phyloP scores from a whole-genome alignment of 1,140 invertebrate genomes.

The Euwallacea similis region DNA sequence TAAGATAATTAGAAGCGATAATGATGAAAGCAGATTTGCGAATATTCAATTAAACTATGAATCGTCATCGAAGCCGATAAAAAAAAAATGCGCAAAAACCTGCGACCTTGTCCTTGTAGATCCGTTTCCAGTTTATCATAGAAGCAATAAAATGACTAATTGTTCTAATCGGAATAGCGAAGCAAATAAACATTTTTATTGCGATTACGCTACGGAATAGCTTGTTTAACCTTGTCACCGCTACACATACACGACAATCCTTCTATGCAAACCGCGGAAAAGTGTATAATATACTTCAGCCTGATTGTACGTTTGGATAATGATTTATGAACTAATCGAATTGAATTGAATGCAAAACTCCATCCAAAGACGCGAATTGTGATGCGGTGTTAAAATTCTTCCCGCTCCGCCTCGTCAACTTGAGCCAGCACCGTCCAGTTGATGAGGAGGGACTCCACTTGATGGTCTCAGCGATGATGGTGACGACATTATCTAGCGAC shows the following conservation, averaged over 20 bases:
- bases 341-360: too few relatives aligned
- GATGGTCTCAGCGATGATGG: too few relatives aligned
- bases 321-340: too few relatives aligned
- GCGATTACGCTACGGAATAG: conserved; percentile 26
- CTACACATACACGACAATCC: conserved; percentile 8
- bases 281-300: too few relatives aligned
- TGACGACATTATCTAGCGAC: too few relatives aligned
- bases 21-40: neutral
- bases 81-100: conserved; percentile 28
- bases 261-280: neutral
- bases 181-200: conserved; percentile 34
- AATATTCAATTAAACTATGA: neutral
- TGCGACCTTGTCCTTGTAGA: conserved; percentile 28
- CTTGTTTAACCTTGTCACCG: conserved; percentile 28
- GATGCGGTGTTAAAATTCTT: too few relatives aligned
- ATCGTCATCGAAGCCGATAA: neutral
- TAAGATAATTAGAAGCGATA: too few relatives aligned
- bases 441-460: too few relatives aligned
- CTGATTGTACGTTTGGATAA: too few relatives aligned
- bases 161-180: conserved; percentile 30
- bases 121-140: conserved; percentile 30
- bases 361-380: too few relatives aligned
- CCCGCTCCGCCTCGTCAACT: too few relatives aligned
- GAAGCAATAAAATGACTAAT: conserved; percentile 32
- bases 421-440: too few relatives aligned